These are phyloP conservation scores for Homarus gammarus DNA, from an alignment of 2,888 invertebrate genomes.

Conservation along the genomic window DNA sequence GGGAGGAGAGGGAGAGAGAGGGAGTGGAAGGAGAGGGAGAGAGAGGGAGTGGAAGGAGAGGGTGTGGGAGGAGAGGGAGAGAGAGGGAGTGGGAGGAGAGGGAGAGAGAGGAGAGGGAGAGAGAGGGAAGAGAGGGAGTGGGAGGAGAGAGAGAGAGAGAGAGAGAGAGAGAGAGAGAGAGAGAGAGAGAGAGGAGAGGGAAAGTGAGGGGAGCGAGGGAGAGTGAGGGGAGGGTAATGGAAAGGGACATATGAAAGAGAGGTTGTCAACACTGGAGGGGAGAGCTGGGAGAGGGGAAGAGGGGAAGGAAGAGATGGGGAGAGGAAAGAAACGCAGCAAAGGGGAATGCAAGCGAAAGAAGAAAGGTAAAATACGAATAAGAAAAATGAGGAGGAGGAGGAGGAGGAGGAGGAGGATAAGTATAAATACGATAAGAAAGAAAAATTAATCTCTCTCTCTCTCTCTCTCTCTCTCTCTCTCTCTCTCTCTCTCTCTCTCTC, in stretches of 20 bases:
- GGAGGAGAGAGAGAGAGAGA: not conserved
- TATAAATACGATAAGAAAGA: no score
- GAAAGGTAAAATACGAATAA: no score
- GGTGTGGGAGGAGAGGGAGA: not conserved
- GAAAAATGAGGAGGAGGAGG: no score
- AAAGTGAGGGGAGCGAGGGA: not conserved
- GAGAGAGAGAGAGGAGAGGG: not conserved
- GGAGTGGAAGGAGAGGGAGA: no score
- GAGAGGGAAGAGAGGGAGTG: not conserved
- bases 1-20: no score
- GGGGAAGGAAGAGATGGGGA: not conserved
- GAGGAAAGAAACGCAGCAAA: not conserved
- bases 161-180: not conserved
- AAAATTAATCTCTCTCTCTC: no score
- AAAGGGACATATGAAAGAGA: not conserved
- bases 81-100: not conserved
- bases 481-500: no score
- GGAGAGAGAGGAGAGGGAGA: not conserved
- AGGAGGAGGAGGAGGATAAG: no score
- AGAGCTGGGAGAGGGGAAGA: not conserved
- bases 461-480: no score
- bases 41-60: no score
- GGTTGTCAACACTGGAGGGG: not conserved
- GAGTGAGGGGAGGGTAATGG: not conserved
- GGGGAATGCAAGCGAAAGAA: not conserved